phyloP scores from a whole-genome alignment of 1,140 invertebrate species.

The Drosophila funebris region DNA sequence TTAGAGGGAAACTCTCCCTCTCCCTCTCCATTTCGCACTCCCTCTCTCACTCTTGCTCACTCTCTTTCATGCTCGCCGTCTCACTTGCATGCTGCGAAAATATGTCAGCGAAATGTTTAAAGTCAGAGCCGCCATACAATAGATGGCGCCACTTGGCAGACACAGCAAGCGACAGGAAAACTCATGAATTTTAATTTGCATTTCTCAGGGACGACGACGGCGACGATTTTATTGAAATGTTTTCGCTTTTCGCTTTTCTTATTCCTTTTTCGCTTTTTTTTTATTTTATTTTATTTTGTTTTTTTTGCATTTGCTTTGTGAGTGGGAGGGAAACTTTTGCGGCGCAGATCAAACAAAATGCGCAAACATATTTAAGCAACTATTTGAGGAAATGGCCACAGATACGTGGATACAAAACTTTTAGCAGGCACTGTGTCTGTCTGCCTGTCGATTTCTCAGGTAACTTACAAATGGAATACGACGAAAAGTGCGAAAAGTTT shows the following conservation, averaged over 20 bases:
- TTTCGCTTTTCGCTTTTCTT: conserved; percentile 8
- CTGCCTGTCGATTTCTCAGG: conserved; percentile 36
- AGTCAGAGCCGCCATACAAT: conserved; percentile 13
- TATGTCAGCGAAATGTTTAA: conserved; percentile 43
- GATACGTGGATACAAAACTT: conserved; percentile 22
- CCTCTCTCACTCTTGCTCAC: not conserved
- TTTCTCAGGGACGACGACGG: conserved; percentile 16
- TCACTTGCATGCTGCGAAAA: conserved; percentile 3
- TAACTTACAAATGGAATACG: conserved; percentile 7
- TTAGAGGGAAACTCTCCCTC: conserved; percentile 11
- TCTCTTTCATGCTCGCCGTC: not conserved
- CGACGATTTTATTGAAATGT: conserved; percentile 38
- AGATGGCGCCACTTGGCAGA: conserved; percentile 34
- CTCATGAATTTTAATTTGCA: conserved; percentile 49
- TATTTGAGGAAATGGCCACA: conserved; percentile 26
- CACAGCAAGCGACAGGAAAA: conserved; percentile 1
- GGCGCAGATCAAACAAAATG: conserved; percentile 48
- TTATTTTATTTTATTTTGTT: not conserved
- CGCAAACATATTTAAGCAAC: conserved; percentile 37
- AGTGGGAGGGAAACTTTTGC: conserved; percentile 25
- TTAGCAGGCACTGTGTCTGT: conserved; percentile 13
- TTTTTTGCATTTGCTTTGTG: no score
- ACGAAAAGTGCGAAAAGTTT: conserved; percentile 16
- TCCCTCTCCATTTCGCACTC: not conserved
- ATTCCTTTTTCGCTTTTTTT: not conserved